Evolutionary conservation across 2,888 invertebrate genomes (phyloP), one percentile per base, ranked within the genome.

Genomic region (Apamea sordens): DNA sequence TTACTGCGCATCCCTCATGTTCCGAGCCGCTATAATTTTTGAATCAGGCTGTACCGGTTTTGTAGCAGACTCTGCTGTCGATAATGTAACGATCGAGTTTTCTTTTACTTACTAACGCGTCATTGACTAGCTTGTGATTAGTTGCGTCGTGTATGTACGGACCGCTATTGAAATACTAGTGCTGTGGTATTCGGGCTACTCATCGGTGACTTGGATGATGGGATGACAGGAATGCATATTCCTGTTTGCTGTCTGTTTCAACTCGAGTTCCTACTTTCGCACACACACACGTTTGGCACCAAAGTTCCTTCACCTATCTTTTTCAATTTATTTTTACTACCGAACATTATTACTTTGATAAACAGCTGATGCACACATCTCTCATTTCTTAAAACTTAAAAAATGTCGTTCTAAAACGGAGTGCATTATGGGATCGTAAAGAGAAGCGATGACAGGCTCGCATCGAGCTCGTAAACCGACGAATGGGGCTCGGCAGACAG

Each of bases 401-500:
- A 77, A 69, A 36, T 4, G 7, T 61, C n/a, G 44, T 53, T 69
- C 65, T 64, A 64, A 65, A 86, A 64, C 61, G 67, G 24, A 84
- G 65, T 79, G 70, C 59, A 68, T 84, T 80, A 88, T 71, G 77
- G 75, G 77, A 68, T 86, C 86, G 74, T 88, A 86, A 88, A 86
- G 59, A 65, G 63, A 69, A 77, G 64, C 61, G 78, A 84, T 86
- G 86, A 82, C 78, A 77, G 76, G 69, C 78, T 80, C 76, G 44
- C 82, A 74, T 77, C 15, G 36, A 50, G 81, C 78, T 88, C 84
- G 75, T 87, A 88, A 87, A 88, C 64, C 61, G 72, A 44, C 24
- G 56, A 70, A 85, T 64, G 69, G 69, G 41, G 74, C 76, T 79
- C 64, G 65, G 74, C 82, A 86, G 88, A 83, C 88, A 76, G 84